Evolutionary conservation across 2,113 vertebrate species (phyloP), one percentile per base, ranked within the genome.

Genomic region (Eudyptes chrysolophus): DNA sequence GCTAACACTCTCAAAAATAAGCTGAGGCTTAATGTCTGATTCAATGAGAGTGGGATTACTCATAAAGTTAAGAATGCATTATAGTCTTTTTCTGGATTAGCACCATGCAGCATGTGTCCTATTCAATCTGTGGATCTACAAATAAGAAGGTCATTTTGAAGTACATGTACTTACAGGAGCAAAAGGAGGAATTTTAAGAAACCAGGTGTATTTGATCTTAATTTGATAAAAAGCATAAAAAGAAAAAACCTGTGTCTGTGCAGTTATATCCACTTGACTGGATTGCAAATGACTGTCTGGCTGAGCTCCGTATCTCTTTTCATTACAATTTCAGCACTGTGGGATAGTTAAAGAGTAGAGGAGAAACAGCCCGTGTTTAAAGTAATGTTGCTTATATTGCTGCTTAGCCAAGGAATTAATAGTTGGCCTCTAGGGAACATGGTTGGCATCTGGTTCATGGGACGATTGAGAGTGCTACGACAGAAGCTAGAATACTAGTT

Each of bases 351-450:
- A 77, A 79, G 83, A 89, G 20, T 29, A 77, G 29, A 52, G 65
- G 42, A 92, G 84, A 96, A 95, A 75, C 60, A 81, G 52, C 7
- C 12, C 0, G 0, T 92, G 29, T 92, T 95, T 94, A 89, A 74
- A 92, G 70, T 95, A 91, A 83, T 60, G 46, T 68, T 92, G 48
- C 85, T 95, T 92, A 44, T 90, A 64, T 71, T 97, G 66, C 94
- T 81, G 89, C 90, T 93, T 97, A 90, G 77, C 80, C 82, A 95
- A 77, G 65, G 94, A 95, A 81, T 88, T 95, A 90, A 89, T 92
- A 84, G 86, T 44, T 72, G 15, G 60, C 48, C 72, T 81, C 75
- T 89, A 48, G 84, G 76, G 94, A 93, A 38, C 4, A 2, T 44
- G 18, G 32, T 60, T 93, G 89, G 38, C 85, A 71, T 90, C 60